These are phyloP conservation scores for Campoplex nolae DNA, from an alignment of 2,888 invertebrate species.

Conservation along the genomic window DNA sequence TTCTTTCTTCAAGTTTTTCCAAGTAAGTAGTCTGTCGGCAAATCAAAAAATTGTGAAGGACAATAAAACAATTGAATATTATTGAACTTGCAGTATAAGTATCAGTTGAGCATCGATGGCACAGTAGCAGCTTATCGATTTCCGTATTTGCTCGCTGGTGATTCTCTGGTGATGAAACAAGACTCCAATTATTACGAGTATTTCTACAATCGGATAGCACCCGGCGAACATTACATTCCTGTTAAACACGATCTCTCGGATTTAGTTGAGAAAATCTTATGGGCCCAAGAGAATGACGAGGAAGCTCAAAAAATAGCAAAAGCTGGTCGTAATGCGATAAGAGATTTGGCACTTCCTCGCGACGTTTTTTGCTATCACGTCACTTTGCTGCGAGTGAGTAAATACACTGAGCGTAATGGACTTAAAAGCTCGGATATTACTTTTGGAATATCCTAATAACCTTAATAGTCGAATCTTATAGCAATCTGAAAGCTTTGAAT, in stretches of 20 bases:
- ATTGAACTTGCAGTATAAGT: conserved; percentile 92
- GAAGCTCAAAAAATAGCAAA: conserved; percentile 88
- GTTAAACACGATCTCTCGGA: conserved; percentile 92
- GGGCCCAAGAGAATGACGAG: conserved; percentile 91
- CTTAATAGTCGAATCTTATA: no score
- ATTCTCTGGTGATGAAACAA: conserved; percentile 95
- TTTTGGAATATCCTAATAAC: no score
- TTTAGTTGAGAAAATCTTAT: conserved; percentile 91
- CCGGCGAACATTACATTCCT: conserved; percentile 94
- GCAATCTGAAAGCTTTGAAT: no score
- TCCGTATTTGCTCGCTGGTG: conserved; percentile 95
- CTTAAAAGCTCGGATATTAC: no score
- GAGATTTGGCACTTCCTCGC: conserved; percentile 92
- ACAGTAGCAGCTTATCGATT: conserved; percentile 98
- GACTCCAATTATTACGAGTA: conserved; percentile 97
- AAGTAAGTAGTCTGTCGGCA: conserved; percentile 87
- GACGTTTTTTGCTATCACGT: conserved; percentile 96
- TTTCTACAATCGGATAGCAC: conserved; percentile 92
- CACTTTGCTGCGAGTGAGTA: conserved; percentile 87
- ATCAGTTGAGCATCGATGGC: conserved; percentile 97
- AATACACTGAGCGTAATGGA: neutral
- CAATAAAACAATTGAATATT: conserved; percentile 12
- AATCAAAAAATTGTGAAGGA: neutral
- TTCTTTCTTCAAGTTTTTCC: conserved; percentile 97
- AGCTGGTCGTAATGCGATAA: conserved; percentile 90